phyloP scores from a whole-genome alignment of 2,888 invertebrate species.

The Barypeithes pellucidus region DNA sequence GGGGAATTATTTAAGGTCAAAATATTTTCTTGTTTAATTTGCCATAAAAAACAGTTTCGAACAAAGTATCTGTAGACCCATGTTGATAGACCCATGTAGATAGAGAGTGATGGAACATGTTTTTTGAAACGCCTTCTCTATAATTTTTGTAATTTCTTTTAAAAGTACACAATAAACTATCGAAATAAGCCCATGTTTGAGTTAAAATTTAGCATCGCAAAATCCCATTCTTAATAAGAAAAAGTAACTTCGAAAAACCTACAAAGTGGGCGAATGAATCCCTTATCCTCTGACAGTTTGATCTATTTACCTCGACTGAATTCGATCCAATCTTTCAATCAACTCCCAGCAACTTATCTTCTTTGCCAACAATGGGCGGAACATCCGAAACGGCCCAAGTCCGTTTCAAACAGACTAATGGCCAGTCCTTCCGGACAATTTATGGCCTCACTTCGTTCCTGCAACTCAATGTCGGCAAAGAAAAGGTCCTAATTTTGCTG shows the following conservation, averaged over 20 bases:
- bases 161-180: too few species aligned
- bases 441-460: conserved; percentile 67
- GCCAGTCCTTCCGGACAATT: conserved; percentile 69
- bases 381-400: conserved; percentile 49
- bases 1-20: not conserved
- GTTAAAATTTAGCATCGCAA: too few species aligned
- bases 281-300: conserved; percentile 47
- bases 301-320: conserved; percentile 54
- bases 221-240: not conserved
- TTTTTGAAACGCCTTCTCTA: too few species aligned
- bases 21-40: not conserved
- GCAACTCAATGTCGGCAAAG: conserved; percentile 66
- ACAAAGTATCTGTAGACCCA: too few species aligned
- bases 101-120: too few species aligned
- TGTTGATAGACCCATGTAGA: too few species aligned
- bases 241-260: not conserved
- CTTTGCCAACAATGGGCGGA: conserved; percentile 51
- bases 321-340: conserved; percentile 55
- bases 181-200: too few species aligned
- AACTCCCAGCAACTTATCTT: conserved; percentile 52
- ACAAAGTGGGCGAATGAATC: conserved; percentile 11
- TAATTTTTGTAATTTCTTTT: too few species aligned
- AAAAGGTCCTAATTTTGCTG: conserved; percentile 63
- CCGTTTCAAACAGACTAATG: conserved; percentile 66
- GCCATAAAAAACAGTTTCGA: too few species aligned